Conservation (phyloP, 2,888 invertebrate species). For the Aphidius colemani region DNA sequence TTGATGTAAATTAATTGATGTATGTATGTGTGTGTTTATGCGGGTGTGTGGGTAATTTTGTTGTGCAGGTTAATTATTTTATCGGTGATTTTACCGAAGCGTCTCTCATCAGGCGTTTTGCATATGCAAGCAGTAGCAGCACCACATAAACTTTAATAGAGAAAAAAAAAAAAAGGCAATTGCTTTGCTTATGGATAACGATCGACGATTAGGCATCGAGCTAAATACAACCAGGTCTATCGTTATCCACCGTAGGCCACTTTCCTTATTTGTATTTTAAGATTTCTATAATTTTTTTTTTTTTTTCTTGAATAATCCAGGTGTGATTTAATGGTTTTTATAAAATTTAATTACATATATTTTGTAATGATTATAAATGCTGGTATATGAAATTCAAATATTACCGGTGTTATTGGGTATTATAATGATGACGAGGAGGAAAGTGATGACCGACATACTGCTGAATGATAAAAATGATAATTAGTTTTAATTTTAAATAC, state of each 20-base stretch:
- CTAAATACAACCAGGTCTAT: constrained; percentile 25
- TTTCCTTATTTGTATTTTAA: constrained; percentile 12
- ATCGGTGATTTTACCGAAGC: neutral
- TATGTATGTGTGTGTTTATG: no score
- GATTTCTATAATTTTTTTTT: constrained; percentile 10
- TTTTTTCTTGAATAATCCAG: constrained; percentile 5
- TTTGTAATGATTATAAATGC: no score
- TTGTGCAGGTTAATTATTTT: constrained; percentile 9
- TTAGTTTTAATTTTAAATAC: no score
- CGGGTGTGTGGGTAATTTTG: no score
- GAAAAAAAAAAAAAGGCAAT: constrained; percentile 19
- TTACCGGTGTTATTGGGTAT: no score
- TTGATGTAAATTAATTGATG: no score
- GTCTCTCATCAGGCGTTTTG: neutral
- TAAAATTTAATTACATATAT: no score
- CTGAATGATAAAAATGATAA: no score
- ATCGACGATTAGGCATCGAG: constrained; percentile 29
- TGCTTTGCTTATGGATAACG: constrained; percentile 26
- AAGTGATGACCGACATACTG: neutral
- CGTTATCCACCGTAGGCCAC: constrained; percentile 20
- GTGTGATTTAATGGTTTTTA: constrained; percentile 15
- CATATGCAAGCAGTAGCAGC: neutral
- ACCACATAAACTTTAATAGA: neutral
- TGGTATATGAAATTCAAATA: no score
- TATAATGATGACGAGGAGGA: neutral